Conservation (phyloP, 2,888 invertebrate species). For the Cancer borealis region DNA sequence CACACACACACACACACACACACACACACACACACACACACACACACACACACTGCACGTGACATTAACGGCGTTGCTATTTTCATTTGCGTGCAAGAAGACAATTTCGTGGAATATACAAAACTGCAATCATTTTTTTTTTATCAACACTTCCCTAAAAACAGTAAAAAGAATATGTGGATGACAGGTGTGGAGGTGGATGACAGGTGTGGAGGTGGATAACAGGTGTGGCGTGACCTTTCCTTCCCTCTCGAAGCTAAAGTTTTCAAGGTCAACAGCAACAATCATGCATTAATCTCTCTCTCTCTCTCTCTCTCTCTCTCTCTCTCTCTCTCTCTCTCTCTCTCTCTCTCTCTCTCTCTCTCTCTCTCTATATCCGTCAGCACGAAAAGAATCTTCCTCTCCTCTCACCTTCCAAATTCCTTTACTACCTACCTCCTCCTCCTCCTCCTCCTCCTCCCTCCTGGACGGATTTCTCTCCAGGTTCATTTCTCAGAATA, state of each 20-base stretch:
- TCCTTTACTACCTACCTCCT: background rate
- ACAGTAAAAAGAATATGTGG: background rate
- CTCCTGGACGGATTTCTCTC: background rate
- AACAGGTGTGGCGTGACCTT: background rate
- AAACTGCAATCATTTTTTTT: background rate
- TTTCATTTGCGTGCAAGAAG: background rate
- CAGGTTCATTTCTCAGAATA: background rate
- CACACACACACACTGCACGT: background rate
- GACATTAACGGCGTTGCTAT: background rate
- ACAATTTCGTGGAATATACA: background rate
- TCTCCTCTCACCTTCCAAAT: background rate
- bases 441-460: background rate
- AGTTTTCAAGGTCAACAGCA: background rate
- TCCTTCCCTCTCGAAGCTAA: background rate
- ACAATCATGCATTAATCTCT: background rate
- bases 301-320: constrained; percentile 15
- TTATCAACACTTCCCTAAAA: background rate
- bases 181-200: background rate
- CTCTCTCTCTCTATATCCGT: constrained; percentile 24
- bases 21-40: constrained; percentile 1
- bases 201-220: background rate
- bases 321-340: constrained; percentile 42
- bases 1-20: background rate
- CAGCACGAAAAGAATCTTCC: background rate
- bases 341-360: constrained; percentile 45